Base-by-base conservation (phyloP, 2,113 vertebrate genomes). In the human (Homo sapiens) region DNA sequence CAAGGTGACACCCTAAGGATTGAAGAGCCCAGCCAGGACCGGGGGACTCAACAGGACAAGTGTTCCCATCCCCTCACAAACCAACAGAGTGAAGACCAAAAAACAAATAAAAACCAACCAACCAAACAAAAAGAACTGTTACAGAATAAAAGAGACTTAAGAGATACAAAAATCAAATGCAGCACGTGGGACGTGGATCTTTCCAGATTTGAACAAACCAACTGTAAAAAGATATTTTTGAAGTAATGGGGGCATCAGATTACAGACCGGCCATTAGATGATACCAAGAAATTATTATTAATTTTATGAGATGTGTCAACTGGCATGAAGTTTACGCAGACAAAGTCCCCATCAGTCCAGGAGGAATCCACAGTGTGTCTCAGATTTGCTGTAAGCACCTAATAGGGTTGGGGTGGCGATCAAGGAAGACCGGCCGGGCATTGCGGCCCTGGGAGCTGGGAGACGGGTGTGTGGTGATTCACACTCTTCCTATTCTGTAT, bases 221-320 rank as follows among this genome's bases (percentile, higher is more conserved):
- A 59, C 35, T 52, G 14, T 59, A 8, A 52, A 76, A 64, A 87
- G 11, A 14, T 40, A 55, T 52, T 70, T 73, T 57, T 64, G 50
- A 82, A 88, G 68, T 35, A 68, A 68, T 3, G 18, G 22, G 59
- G 72, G 11, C 61, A 35, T 68, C 38, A 52, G 48, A 68, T 84
- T 50, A 61, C 45, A 43, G 66, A 22, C 61, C 72, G 81, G 52
- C 12, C 73, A 27, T 4, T 75, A 59, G 40, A 75, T 4, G 12
- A 70, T 52, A 50, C 45, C 35, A 73, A 81, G 82, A 38, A 92
- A 93, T 43, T 38, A 55, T 85, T 96, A 73, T 43, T 64, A 45
- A 52, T 88, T 81, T 94, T 50, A 73, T 73, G 61, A 84, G 8
- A 4, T 22, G 13, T 25, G 14, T 76, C 75, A 86, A n/a, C 25